Base-by-base conservation (phyloP, 2,113 vertebrate species). In the Capreolus pygargus region DNA sequence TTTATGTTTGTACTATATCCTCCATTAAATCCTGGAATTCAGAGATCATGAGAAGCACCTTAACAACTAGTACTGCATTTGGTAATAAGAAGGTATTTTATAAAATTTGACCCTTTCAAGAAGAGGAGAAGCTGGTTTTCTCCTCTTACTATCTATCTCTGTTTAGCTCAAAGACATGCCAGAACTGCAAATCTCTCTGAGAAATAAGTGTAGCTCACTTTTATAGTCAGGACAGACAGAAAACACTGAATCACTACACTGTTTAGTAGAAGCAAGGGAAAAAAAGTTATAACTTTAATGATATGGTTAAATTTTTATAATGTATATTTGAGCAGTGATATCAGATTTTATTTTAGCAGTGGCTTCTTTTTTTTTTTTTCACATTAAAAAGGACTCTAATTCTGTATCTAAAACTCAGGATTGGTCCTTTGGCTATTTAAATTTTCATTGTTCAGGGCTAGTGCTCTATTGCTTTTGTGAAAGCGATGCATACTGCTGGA, bases 311-410 rank as follows among this genome's bases (percentile, higher is more conserved):
- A 60, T 95, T 47, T 96, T 55, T 95, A 39, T 61, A 43, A 91
- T 91, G 57, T 43, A 30, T 21, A n/a, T 87, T 60, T 70, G 12
- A 95, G 58, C 17, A 88, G 43, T 93, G 50, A 21, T 85, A 54
- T 83, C 83, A 93, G 16, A 67, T 91, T 93, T 96, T 91, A 45
- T 87, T 93, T 96, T 87, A 84, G 30, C 74, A 58, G 10, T 81
- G 78, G 14, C n/a, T 96, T 81, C 1, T 13, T 5, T n/a, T 70
- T 70, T 67, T 58, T n/a, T 57, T 13, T 0, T 0, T 0, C 7
- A 60, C 3, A 12, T 76, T 76, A 61, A 52, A 78, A 54, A 79
- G 19, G 43, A 45, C 76, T 6, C 21, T 85, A 88, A 54, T 88
- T 12, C 17, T 87, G 15, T 85, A 50, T 84, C 82, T 79, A 55